Evolutionary conservation across 2,113 vertebrate species (phyloP).

Genomic region (Spea bombifrons): DNA sequence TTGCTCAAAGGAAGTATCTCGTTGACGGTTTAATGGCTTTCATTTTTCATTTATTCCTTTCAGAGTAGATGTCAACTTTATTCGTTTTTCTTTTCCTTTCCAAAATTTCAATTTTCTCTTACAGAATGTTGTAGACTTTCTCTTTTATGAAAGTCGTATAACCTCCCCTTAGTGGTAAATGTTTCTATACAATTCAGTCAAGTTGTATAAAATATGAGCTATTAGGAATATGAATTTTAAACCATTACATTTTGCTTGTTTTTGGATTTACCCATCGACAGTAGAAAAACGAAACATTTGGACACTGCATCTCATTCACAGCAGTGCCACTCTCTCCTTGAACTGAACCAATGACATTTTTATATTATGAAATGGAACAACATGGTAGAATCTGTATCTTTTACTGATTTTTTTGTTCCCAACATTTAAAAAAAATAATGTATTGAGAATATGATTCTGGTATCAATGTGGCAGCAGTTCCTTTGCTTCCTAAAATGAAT

Average conservation of each 20-base stretch:
- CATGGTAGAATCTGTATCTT: not conserved
- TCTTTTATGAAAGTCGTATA: constrained; percentile 41
- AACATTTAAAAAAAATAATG: no score
- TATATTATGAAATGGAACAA: not conserved
- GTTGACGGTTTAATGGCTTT: constrained; percentile 35
- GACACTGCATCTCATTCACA: not conserved
- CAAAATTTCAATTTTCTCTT: constrained; percentile 39
- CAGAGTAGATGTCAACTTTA: constrained; percentile 36
- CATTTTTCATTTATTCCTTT: constrained; percentile 46
- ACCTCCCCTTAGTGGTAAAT: constrained; percentile 9
- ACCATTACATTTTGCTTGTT: constrained; percentile 3
- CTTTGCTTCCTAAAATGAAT: no score
- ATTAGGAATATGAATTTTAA: constrained; percentile 15
- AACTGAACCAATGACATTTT: not conserved
- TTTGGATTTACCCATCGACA: not conserved
- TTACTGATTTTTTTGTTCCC: no score
- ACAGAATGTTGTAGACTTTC: constrained; percentile 32
- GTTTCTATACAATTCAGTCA: constrained; percentile 18
- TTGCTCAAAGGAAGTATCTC: constrained; percentile 32
- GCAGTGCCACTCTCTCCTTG: not conserved
- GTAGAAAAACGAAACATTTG: not conserved
- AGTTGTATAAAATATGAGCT: constrained; percentile 6
- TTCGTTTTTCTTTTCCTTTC: constrained; percentile 36
- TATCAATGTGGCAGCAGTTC: no score
- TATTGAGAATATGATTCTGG: no score